Evolutionary conservation across 2,113 vertebrate genomes (phyloP).

Genomic region (Hemiscyllium ocellatum): DNA sequence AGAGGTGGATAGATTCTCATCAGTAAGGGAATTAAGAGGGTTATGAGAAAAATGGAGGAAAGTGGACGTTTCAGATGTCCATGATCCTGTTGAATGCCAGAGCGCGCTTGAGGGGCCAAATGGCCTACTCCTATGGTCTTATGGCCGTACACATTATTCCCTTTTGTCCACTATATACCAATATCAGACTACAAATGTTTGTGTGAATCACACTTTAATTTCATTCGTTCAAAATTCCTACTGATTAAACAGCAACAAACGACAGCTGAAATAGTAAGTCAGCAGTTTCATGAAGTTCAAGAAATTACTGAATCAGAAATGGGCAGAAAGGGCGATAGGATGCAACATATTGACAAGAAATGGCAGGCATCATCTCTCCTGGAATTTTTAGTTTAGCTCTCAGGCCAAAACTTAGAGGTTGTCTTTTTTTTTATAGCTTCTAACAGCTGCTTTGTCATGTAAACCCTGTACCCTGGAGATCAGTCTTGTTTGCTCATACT

Average conservation of each 20-base stretch:
- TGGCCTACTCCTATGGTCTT: no score
- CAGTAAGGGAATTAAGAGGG: no score
- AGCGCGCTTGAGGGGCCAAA: no score
- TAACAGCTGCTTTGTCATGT: neutral
- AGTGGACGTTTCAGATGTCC: no score
- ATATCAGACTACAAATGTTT: neutral
- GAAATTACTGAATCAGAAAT: neutral
- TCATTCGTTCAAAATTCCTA: neutral
- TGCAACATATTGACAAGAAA: neutral
- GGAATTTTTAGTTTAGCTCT: neutral
- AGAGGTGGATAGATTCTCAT: no score
- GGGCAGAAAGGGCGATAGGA: neutral
- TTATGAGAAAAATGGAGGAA: no score
- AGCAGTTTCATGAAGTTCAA: neutral
- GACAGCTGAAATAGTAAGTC: neutral
- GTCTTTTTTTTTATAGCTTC: neutral
- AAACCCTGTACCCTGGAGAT: neutral
- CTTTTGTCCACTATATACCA: neutral
- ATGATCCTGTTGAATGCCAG: no score
- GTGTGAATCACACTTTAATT: neutral
- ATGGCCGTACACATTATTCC: neutral
- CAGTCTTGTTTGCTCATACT: neutral
- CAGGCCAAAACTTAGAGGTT: neutral
- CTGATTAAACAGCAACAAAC: neutral
- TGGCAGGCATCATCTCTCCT: neutral